A percentile compares a stretch with the other conserved stretches of the same genome.
These are phyloP conservation scores for Nyctereutes procyonoides DNA, from an alignment of 2,113 vertebrate genomes.

Conservation along the genomic window DNA sequence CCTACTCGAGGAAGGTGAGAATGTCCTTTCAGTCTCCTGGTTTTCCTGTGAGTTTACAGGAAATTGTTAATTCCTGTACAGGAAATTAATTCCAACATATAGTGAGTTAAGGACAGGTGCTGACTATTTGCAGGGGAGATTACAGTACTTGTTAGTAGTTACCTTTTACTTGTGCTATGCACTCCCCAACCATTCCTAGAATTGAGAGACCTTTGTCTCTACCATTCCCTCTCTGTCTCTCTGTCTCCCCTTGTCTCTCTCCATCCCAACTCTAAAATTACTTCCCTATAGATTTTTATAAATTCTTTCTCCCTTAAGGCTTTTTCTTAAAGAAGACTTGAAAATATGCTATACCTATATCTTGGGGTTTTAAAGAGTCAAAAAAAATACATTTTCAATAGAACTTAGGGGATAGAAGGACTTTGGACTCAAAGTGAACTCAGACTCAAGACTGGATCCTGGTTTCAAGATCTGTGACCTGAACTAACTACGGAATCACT, in stretches of 20 bases:
- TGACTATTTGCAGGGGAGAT: not conserved
- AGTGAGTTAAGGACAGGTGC: not conserved
- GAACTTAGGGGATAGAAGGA: not conserved
- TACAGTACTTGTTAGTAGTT: not conserved
- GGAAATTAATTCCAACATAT: not conserved
- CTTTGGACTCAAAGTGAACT: not conserved
- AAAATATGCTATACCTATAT: not conserved
- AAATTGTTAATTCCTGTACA: not conserved
- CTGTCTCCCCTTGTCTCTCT: not conserved
- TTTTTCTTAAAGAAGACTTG: not conserved
- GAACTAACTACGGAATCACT: not conserved
- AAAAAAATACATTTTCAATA: not conserved
- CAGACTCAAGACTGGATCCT: not conserved
- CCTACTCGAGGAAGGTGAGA: slow-evolving; percentile 89
- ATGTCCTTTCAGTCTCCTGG: not conserved
- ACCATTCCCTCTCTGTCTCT: not conserved
- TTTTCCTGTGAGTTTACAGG: not conserved
- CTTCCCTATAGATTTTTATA: not conserved
- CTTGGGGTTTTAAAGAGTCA: not conserved
- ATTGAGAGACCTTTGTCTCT: not conserved
- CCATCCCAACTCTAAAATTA: not conserved
- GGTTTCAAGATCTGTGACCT: not conserved
- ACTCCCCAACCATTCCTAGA: not conserved
- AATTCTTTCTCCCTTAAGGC: not conserved
- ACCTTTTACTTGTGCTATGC: not conserved